Evolutionary conservation across 2,888 invertebrate genomes (phyloP), one percentile per base, ranked within the genome.

Genomic region (Yponomeuta evonymella): DNA sequence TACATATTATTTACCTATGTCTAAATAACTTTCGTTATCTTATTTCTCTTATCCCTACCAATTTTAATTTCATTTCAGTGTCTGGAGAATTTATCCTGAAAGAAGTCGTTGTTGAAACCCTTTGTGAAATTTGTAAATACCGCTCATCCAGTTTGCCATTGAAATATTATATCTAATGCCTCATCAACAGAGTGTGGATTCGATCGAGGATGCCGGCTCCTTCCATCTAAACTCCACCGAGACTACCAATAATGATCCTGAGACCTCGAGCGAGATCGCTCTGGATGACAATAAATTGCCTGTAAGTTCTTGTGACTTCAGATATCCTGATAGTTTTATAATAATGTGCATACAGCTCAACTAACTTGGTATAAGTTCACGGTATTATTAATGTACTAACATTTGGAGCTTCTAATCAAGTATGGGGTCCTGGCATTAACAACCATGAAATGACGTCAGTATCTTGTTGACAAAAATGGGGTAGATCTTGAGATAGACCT

Each of bases 151-250:
- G 51, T 15, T 58, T 15, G 3, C 51, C 15, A 58, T 2, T 15
- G 15, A 58, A 58, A 58, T 15, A 5, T 58, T 15, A 58, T 15
- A 12, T 58, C 51, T 58, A 58, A 58, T 15, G 15, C 12, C 51
- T 58, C 12, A 15, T 58, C 48, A 9, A 70, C 93, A 97, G 97
- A 97, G 97, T 85, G 95, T 96, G 83, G 97, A 97, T 87, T 97
- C 97, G 33, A 95, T 96, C 76, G 96, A 96, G 85, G 97, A 97
- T 82, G 95, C 94, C 12, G 95, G 94, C 70, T 96, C 95, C 0
- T 93, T 95, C 80, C 94, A 94, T 76, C 91, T 95, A 79, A 95
- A 95, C 87, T 95, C 95, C 1, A 94, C 94, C 15, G 95, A 95
- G 80, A 95, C 95, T 9, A 95, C 95, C 72, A 94, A 94, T 77